These are phyloP conservation scores for Drosophila murphyi DNA, from an alignment of 1,140 invertebrate genomes.

Conservation along the genomic window DNA sequence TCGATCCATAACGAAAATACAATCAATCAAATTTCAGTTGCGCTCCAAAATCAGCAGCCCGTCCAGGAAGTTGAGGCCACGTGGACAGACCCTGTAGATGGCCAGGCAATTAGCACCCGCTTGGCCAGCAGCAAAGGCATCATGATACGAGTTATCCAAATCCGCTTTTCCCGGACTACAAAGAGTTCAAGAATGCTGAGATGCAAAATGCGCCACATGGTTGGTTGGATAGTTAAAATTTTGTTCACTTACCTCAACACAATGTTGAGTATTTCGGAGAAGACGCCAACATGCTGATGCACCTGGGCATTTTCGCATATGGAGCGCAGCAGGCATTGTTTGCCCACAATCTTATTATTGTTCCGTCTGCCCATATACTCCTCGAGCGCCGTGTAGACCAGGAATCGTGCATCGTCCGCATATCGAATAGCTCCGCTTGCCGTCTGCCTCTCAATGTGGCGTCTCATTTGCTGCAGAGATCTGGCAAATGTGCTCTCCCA, in stretches of 20 bases:
- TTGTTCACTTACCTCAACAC: slow-evolving; percentile 69
- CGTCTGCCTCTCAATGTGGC: slow-evolving; percentile 56
- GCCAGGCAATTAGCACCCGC: slow-evolving; percentile 70
- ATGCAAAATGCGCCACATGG: background rate
- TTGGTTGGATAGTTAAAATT: background rate
- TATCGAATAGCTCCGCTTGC: slow-evolving; percentile 56
- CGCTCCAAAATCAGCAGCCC: slow-evolving; percentile 42
- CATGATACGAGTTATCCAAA: slow-evolving; percentile 65
- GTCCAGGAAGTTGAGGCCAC: slow-evolving; percentile 61
- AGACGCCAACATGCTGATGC: slow-evolving; percentile 75
- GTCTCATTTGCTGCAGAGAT: slow-evolving; percentile 58
- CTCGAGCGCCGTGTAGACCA: slow-evolving; percentile 74
- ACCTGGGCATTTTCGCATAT: slow-evolving; percentile 83
- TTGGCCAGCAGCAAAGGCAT: slow-evolving; percentile 67
- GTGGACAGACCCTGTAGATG: slow-evolving; percentile 64
- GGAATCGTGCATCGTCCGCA: slow-evolving; percentile 67
- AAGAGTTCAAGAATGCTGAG: slow-evolving; percentile 12
- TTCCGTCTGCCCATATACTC: slow-evolving; percentile 65
- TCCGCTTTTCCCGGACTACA: slow-evolving; percentile 72
- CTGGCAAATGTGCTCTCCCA: slow-evolving; percentile 75
- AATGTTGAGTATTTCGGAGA: slow-evolving; percentile 76
- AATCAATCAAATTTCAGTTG: slow-evolving; percentile 64
- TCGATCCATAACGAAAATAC: slow-evolving; percentile 31
- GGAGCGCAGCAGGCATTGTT: slow-evolving; percentile 69
- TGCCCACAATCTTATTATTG: slow-evolving; percentile 52